These are phyloP conservation scores for Chaetodon trifasciatus DNA, from an alignment of 2,797 vertebrate species.

Conservation along the genomic window DNA sequence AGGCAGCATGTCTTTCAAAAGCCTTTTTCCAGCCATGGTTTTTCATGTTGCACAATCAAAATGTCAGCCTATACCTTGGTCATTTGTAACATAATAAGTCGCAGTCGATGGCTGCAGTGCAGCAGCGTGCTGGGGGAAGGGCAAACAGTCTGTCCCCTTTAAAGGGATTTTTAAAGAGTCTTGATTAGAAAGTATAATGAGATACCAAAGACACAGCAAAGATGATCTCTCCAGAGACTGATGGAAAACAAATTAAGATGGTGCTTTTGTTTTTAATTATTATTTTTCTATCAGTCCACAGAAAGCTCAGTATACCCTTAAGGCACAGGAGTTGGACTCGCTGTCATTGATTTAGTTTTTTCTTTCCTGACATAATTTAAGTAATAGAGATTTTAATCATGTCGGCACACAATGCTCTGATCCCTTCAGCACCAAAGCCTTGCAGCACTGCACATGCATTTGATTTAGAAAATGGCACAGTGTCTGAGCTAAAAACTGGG, in stretches of 20 bases:
- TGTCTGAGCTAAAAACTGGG: slow-evolving; percentile 84
- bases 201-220: slow-evolving; percentile 91
- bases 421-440: slow-evolving; percentile 92
- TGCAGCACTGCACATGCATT: slow-evolving; percentile 90
- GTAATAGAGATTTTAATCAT: slow-evolving; percentile 96
- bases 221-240: slow-evolving; percentile 89
- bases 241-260: slow-evolving; percentile 92
- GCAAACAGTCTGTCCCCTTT: slow-evolving; percentile 90
- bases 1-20: slow-evolving; percentile 90
- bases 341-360: slow-evolving; percentile 91
- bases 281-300: slow-evolving; percentile 88
- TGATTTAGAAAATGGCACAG: slow-evolving; percentile 89
- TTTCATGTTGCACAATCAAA: slow-evolving; percentile 89
- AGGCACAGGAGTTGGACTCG: slow-evolving; percentile 88
- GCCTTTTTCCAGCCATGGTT: slow-evolving; percentile 80
- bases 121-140: slow-evolving; percentile 91
- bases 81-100: slow-evolving; percentile 98
- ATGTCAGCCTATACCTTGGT: slow-evolving; percentile 95
- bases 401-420: slow-evolving; percentile 90
- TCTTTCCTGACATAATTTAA: slow-evolving; percentile 88
- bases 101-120: slow-evolving; percentile 92
- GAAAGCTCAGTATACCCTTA: slow-evolving; percentile 85
- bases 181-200: slow-evolving; percentile 96
- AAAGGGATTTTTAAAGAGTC: slow-evolving; percentile 89
- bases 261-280: slow-evolving; percentile 91